A percentile compares a stretch with the other conserved stretches of the same genome.
Conservation (phyloP, 1,140 invertebrate species). For the Agrilus planipennis region DNA sequence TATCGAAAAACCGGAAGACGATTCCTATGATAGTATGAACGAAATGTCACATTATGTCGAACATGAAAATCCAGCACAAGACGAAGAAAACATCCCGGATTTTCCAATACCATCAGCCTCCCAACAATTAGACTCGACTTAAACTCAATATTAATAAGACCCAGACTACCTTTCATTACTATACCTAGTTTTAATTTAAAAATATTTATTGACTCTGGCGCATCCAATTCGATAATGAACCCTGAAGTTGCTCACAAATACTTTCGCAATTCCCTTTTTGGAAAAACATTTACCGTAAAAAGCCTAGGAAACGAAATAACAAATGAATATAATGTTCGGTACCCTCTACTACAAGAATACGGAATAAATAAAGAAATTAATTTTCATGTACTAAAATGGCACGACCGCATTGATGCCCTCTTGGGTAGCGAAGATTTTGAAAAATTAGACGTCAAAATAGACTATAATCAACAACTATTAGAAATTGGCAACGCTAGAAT, state of each 20-base stretch:
- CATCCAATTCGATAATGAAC: constrained; percentile 1
- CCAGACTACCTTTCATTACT: constrained; percentile 3
- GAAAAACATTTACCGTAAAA: constrained; percentile 2
- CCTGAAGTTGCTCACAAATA: not conserved
- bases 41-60: no score
- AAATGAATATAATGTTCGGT: constrained; percentile 2
- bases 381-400: constrained; percentile 4
- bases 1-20: no score
- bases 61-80: no score
- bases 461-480: not conserved
- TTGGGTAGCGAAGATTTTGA: constrained; percentile 4
- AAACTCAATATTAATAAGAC: constrained; percentile 1
- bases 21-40: no score
- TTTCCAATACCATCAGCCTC: no score
- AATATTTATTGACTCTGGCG: not conserved
- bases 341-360: constrained; percentile 3
- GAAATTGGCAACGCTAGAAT: constrained; percentile 15
- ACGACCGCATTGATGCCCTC: constrained; percentile 7
- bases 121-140: constrained; percentile 3
- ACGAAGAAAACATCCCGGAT: no score
- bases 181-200: not conserved
- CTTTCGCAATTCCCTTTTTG: not conserved
- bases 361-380: constrained; percentile 5
- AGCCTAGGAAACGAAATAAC: not conserved
- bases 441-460: constrained; percentile 2